A percentile compares a stretch with the other conserved stretches of the same genome.
These are phyloP conservation scores for Euproctis similis DNA, from an alignment of 2,888 invertebrate genomes.

Conservation along the genomic window DNA sequence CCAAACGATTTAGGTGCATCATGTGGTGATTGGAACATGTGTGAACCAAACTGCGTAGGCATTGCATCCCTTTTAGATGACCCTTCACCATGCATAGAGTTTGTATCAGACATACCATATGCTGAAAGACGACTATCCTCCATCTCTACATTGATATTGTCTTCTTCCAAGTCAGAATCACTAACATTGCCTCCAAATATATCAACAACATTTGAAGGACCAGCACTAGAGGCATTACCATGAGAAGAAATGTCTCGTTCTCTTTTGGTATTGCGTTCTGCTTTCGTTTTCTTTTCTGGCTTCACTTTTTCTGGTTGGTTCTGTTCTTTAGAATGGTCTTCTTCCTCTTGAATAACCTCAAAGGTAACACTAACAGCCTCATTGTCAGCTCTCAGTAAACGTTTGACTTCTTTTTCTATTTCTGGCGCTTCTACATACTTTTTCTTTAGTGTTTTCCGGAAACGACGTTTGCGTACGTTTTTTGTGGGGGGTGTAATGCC, in stretches of 20 bases:
- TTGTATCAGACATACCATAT: constrained; percentile 81
- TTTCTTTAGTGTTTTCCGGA: constrained; percentile 95
- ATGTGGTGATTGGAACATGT: constrained; percentile 44
- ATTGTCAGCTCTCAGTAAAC: constrained; percentile 91
- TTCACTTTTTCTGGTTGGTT: constrained; percentile 31
- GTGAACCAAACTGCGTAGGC: constrained; percentile 53
- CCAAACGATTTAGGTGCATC: constrained; percentile 30
- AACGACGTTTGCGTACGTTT: constrained; percentile 93
- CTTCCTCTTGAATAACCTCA: constrained; percentile 93
- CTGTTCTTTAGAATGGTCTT: constrained; percentile 75
- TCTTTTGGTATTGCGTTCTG: constrained; percentile 28
- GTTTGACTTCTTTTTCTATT: constrained; percentile 97
- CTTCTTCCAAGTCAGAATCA: constrained; percentile 89
- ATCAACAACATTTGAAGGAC: constrained; percentile 74
- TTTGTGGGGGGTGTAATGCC: constrained; percentile 97
- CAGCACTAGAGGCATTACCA: constrained; percentile 27
- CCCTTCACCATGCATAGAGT: constrained; percentile 49
- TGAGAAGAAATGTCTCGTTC: constrained; percentile 22
- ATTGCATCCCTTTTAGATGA: constrained; percentile 30
- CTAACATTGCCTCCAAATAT: constrained; percentile 96
- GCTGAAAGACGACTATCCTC: constrained; percentile 87
- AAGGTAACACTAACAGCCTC: constrained; percentile 92
- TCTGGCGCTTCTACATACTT: constrained; percentile 98
- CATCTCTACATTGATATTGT: constrained; percentile 84
- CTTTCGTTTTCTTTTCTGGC: constrained; percentile 50